Base-by-base conservation (phyloP, 2,113 vertebrate genomes). In the Otocyon megalotis region DNA sequence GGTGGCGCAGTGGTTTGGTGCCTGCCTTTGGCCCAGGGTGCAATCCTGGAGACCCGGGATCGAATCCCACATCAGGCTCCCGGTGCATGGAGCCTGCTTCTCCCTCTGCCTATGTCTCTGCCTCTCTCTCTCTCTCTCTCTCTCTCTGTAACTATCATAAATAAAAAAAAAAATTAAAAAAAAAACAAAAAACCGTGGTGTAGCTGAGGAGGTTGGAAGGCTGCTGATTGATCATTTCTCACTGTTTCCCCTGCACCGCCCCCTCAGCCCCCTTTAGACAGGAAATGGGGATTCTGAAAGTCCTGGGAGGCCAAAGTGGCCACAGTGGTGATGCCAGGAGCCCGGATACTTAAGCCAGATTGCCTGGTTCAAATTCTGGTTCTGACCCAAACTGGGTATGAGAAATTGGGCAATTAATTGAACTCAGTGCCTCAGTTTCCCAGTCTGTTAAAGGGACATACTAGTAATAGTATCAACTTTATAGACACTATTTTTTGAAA, bases 221-320 rank as follows among this genome's bases (percentile, higher is more conserved):
- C 30, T 69, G 74, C 14, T 20, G n/a, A 63, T 58, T 17, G 0
- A 0, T 90, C 17, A 12, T 30, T 58, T 62, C 24, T 43, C 35
- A 12, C 9, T 2, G 22, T 22, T 11, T 0, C 8, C 7, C 17
- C 1, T 6, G 9, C 0, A 14, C 0, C 8, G 32, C 30, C 14
- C 14, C 3, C 43, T 43, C 43, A 43, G 43, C 43, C 2, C 5
- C 13, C 14, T 28, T 72, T 16, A 48, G 84, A 63, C 4, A 37
- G 26, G 56, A 60, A 56, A 28, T 3, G 4, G 67, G 76, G 91
- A 30, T 65, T 24, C 8, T 20, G 35, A 43, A 82, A 17, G 35
- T 60, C 19, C 43, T 35, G 54, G 62, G 72, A 82, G 77, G 63
- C 35, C 22, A 43, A 63, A 54, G 48, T 74, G 48, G 3, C 24